Percentiles rank a stretch among this genome's conserved stretches.
These are phyloP conservation scores for Micrastur ruficollis DNA, from an alignment of 2,797 vertebrate genomes.

Conservation along the genomic window DNA sequence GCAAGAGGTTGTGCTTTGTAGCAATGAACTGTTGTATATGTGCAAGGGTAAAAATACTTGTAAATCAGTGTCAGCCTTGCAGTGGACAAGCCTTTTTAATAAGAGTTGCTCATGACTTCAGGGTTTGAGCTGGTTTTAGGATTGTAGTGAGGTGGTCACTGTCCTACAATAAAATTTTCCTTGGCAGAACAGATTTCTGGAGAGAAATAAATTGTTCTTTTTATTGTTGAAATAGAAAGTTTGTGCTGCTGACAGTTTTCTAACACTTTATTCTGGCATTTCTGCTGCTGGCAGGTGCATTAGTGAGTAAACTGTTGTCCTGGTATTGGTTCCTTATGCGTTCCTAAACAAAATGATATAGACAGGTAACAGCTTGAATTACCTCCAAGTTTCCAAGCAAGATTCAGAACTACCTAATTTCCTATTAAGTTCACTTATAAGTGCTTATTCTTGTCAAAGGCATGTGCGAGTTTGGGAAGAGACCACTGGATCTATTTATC, in stretches of 20 bases:
- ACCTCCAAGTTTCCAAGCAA: neutral
- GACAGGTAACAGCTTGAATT: neutral
- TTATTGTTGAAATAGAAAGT: neutral
- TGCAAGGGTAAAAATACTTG: neutral
- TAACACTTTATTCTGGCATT: neutral
- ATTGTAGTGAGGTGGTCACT: neutral
- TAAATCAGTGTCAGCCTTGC: neutral
- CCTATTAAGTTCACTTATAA: neutral
- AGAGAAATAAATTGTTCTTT: neutral
- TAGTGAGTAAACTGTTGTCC: neutral
- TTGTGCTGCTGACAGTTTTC: neutral
- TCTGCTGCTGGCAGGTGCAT: neutral
- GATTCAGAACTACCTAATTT: neutral
- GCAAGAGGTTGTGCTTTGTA: neutral
- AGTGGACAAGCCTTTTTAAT: neutral
- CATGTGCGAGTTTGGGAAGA: neutral
- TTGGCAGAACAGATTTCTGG: neutral
- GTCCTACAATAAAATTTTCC: neutral
- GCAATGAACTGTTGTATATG: neutral
- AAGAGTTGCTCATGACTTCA: neutral
- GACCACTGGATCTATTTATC: rapidly evolving
- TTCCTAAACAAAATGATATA: neutral
- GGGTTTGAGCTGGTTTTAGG: neutral
- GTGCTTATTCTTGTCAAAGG: neutral
- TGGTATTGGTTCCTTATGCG: neutral